A percentile compares a stretch with the other conserved stretches of the same genome.
These are phyloP conservation scores for Formicarius rufipectus DNA, from an alignment of 2,113 vertebrate genomes.

Conservation along the genomic window DNA sequence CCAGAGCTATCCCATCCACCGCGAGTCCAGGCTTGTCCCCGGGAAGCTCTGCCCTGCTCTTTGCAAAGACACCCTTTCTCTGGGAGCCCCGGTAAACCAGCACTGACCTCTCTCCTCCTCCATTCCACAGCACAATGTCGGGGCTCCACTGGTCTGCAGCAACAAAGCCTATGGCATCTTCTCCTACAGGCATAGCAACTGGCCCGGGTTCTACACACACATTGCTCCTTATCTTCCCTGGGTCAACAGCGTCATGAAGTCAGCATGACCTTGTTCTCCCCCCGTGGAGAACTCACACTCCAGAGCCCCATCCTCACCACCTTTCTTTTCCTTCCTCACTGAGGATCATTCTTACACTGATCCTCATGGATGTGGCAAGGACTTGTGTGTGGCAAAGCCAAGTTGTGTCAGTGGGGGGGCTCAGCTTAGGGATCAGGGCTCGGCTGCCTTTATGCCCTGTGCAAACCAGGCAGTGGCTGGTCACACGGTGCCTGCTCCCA, in stretches of 20 bases:
- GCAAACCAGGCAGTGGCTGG: rapidly evolving
- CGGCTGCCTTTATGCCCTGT: rapidly evolving
- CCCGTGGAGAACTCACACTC: background rate
- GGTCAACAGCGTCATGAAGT: background rate
- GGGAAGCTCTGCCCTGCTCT: background rate
- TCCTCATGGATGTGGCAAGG: background rate
- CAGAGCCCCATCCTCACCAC: background rate
- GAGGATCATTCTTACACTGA: background rate
- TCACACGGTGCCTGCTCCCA: rapidly evolving
- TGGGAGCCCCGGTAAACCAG: rapidly evolving
- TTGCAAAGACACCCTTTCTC: background rate
- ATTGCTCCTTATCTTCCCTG: background rate
- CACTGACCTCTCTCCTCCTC: background rate
- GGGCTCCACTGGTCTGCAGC: constrained; percentile 41
- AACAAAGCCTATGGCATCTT: constrained; percentile 47
- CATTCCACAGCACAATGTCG: background rate
- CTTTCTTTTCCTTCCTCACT: background rate
- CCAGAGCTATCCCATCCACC: background rate
- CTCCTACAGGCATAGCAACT: background rate
- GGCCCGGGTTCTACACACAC: constrained; percentile 1
- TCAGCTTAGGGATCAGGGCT: background rate
- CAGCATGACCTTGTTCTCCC: background rate
- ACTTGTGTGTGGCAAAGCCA: background rate
- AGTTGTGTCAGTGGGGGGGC: rapidly evolving
- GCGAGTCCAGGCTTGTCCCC: background rate